These are phyloP conservation scores for Chrysocyon brachyurus DNA, from an alignment of 2,797 vertebrate genomes.

Conservation along the genomic window DNA sequence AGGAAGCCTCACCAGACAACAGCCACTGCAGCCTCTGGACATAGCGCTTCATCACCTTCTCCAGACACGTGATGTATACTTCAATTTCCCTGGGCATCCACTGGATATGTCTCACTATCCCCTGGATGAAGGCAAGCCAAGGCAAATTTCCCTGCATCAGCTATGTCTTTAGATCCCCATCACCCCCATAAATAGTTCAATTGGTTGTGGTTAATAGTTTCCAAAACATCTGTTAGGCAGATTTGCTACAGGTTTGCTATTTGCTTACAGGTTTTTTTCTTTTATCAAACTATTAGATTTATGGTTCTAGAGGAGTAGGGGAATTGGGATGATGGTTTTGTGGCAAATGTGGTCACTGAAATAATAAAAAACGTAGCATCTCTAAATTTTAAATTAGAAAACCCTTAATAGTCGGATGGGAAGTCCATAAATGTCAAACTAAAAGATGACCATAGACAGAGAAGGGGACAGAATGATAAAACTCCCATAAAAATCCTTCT, in stretches of 20 bases:
- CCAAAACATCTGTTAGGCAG: not conserved
- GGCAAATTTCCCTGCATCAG: not conserved
- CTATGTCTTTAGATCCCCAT: not conserved
- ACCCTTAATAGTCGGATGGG: not conserved
- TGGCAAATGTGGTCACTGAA: not conserved
- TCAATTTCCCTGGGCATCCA: constrained; percentile 89
- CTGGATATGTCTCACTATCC: constrained; percentile 89
- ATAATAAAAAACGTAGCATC: not conserved
- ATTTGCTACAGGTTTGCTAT: not conserved
- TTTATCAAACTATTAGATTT: not conserved
- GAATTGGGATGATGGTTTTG: not conserved
- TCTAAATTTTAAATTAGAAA: constrained; percentile 60
- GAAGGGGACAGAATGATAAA: not conserved
- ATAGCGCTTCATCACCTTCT: constrained; percentile 87
- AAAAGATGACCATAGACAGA: not conserved
- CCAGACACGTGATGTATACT: constrained; percentile 84
- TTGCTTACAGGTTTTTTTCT: not conserved
- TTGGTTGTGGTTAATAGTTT: not conserved
- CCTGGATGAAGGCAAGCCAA: constrained; percentile 84
- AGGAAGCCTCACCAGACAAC: constrained; percentile 88
- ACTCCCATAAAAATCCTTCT: not conserved
- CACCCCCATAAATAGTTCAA: not conserved
- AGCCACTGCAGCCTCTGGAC: constrained; percentile 91
- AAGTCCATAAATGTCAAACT: not conserved
- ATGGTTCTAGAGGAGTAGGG: not conserved